A percentile compares a stretch with the other conserved stretches of the same genome.
Conservation (phyloP, 2,888 invertebrate species). For the Scaptomyza reducta region DNA sequence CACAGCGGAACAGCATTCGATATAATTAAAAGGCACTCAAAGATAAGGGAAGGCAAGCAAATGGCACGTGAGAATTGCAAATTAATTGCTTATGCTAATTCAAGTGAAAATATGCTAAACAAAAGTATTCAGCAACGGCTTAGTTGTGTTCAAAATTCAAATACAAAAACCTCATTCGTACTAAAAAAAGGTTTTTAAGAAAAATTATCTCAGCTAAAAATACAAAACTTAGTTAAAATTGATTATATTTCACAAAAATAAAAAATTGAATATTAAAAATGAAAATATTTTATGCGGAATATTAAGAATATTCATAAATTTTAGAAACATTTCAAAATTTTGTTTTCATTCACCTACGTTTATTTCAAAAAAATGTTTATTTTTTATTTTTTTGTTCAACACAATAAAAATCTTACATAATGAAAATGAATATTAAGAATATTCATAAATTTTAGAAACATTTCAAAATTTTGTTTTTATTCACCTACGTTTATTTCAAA, state of each 20-base stretch:
- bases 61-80: constrained; percentile 23
- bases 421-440: background rate
- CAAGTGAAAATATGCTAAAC: background rate
- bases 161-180: background rate
- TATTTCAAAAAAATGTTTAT: background rate
- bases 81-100: constrained; percentile 28
- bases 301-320: too few relatives aligned
- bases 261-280: background rate
- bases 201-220: background rate
- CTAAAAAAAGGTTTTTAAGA: background rate
- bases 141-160: too few relatives aligned
- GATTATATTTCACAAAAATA: background rate
- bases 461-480: background rate
- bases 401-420: background rate
- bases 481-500: background rate
- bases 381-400: background rate
- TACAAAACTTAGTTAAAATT: too few relatives aligned
- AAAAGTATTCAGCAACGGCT: too few relatives aligned
- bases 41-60: constrained; percentile 25
- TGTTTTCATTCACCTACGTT: background rate
- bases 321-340: background rate
- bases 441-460: background rate
- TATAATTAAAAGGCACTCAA: constrained; percentile 60
- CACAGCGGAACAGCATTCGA: constrained; percentile 18
- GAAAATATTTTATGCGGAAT: too few relatives aligned